These are phyloP conservation scores for Pao palembangensis DNA, from an alignment of 2,113 vertebrate species.

Conservation along the genomic window DNA sequence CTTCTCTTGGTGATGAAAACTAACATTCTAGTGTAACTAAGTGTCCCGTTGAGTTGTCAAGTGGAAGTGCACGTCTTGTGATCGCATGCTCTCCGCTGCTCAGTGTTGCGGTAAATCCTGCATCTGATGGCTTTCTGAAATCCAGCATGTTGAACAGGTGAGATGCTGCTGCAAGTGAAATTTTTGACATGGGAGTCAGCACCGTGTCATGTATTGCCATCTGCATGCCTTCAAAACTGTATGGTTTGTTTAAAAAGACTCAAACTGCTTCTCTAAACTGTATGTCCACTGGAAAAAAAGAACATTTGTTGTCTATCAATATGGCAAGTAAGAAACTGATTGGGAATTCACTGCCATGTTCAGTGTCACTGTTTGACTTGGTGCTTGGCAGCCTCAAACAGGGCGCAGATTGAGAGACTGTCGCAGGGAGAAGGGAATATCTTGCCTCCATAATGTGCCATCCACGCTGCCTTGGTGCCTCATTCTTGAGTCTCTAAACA, in stretches of 20 bases:
- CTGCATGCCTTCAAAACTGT: constrained; percentile 68
- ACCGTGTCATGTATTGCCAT: constrained; percentile 75
- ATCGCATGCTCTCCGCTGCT: constrained; percentile 72
- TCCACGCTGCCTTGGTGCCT: background rate
- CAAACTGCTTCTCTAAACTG: constrained; percentile 25
- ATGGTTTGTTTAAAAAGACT: constrained; percentile 23
- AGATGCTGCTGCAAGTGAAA: constrained; percentile 72
- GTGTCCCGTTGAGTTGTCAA: constrained; percentile 69
- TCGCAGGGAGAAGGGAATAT: constrained; percentile 59
- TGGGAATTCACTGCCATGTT: constrained; percentile 67
- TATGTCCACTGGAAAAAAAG: constrained; percentile 38
- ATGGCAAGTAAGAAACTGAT: constrained; percentile 60
- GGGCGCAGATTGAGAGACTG: constrained; percentile 69
- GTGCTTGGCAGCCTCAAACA: constrained; percentile 59
- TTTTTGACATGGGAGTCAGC: constrained; percentile 74
- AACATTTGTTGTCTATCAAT: constrained; percentile 62
- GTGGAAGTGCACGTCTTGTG: constrained; percentile 53
- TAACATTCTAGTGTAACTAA: constrained; percentile 49
- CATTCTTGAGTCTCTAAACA: constrained; percentile 21
- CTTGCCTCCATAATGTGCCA: constrained; percentile 55
- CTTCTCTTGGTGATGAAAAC: too few relatives aligned
- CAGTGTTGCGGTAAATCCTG: constrained; percentile 77
- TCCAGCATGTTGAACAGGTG: constrained; percentile 76
- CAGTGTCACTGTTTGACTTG: constrained; percentile 69
- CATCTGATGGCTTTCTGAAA: constrained; percentile 77